Evolutionary conservation across 2,113 vertebrate species (phyloP).

Genomic region (Gopherus flavomarginatus): DNA sequence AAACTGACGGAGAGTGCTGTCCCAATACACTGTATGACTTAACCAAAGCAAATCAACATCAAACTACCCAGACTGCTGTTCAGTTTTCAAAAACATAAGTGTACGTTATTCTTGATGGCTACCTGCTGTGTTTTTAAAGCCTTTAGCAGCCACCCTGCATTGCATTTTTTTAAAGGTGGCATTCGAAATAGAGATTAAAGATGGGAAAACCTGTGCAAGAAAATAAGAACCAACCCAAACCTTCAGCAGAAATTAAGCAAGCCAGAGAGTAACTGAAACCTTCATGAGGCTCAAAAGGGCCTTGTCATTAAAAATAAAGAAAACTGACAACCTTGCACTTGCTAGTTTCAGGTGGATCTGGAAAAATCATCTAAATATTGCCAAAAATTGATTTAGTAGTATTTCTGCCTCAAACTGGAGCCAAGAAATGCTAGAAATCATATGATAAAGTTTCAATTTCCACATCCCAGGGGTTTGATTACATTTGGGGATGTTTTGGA

Average conservation of each 20-base stretch:
- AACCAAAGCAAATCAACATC: conserved; percentile 57
- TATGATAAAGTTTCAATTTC: background rate
- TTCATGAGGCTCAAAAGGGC: background rate
- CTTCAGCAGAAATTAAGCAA: background rate
- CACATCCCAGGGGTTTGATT: background rate
- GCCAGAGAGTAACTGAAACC: background rate
- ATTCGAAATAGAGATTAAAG: background rate
- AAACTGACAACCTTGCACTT: background rate
- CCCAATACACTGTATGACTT: conserved; percentile 61
- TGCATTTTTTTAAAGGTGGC: conserved; percentile 29
- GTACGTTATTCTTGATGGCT: conserved; percentile 66
- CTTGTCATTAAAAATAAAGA: background rate
- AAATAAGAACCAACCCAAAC: background rate
- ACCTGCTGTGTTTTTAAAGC: conserved; percentile 66
- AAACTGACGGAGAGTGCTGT: conserved; percentile 48
- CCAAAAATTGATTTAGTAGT: background rate
- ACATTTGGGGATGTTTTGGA: conserved; percentile 64
- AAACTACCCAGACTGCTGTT: conserved; percentile 56
- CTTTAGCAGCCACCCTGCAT: conserved; percentile 71
- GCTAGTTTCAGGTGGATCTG: background rate
- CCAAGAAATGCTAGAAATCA: background rate
- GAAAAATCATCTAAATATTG: background rate
- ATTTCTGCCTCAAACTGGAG: background rate
- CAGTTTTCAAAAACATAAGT: conserved; percentile 66
- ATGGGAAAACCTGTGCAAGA: background rate